Conservation (phyloP, 2,797 vertebrate species). For the Paratrypauchen microcephalus region DNA sequence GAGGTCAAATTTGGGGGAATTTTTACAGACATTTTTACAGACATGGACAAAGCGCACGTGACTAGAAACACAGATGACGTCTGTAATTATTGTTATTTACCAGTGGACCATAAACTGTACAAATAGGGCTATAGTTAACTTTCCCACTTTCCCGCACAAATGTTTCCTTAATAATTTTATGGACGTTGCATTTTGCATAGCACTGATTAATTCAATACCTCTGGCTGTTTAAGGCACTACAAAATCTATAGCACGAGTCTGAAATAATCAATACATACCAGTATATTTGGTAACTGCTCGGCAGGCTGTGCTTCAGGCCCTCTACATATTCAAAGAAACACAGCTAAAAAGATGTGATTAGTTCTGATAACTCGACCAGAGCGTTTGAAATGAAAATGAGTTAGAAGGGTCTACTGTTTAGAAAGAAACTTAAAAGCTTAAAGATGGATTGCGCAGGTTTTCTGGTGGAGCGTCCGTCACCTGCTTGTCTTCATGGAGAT, state of each 20-base stretch:
- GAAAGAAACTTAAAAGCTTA: slow-evolving; percentile 1
- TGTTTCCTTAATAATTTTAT: slow-evolving; percentile 59
- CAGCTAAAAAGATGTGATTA: neutral
- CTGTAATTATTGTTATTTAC: too few relatives aligned
- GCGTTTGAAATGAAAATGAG: neutral
- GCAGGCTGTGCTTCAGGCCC: slow-evolving; percentile 20
- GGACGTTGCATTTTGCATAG: slow-evolving; percentile 52
- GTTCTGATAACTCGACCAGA: neutral
- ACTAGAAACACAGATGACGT: too few relatives aligned
- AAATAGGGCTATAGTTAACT: neutral
- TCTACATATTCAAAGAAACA: slow-evolving; percentile 14
- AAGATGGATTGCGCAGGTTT: neutral
- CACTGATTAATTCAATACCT: slow-evolving; percentile 41
- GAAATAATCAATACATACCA: slow-evolving; percentile 36
- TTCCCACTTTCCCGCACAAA: slow-evolving; percentile 26
- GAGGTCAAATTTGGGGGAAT: too few relatives aligned
- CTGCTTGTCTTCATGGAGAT: too few relatives aligned
- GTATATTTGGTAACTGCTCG: slow-evolving; percentile 24
- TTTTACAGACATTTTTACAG: too few relatives aligned
- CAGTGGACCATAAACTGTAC: too few relatives aligned
- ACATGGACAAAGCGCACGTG: too few relatives aligned
- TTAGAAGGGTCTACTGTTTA: neutral
- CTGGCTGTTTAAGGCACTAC: slow-evolving; percentile 27
- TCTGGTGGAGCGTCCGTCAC: too few relatives aligned
- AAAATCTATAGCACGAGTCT: slow-evolving; percentile 25